Base-by-base conservation (phyloP, 2,797 vertebrate genomes). In the Darevskia nairensis region DNA sequence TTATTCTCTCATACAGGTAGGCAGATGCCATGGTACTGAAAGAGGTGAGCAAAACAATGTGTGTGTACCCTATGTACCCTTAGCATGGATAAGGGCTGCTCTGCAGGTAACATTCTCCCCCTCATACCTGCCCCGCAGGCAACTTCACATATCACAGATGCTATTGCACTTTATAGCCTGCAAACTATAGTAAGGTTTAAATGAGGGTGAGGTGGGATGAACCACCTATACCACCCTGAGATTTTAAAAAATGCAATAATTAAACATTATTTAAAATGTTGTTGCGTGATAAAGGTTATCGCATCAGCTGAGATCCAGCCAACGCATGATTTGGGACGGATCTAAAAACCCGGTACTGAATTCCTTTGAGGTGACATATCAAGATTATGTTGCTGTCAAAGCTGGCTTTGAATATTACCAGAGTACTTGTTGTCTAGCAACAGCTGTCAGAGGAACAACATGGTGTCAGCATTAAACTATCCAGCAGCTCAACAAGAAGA, bases 341-440 rank as follows among this genome's bases (percentile, higher is more conserved):
- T 35, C 41, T 55, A 55, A 77, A 23, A 55, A 35, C 35, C 55
- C n/a, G 55, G 29, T n/a, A 35, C 44, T 41, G 27, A 64, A 86
- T 71, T 46, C 79, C 15, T 25, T 71, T 13, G 13, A 80, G 82
- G 69, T 41, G 13, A 11, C 44, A 50, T 59, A 77, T 29, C 46
- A 50, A 64, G 59, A 32, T 64, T 15, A 76, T 13, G 29, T 69
- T 61, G 29, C 29, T 81, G 46, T 23, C 35, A 46, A 32, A 69
- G 66, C 11, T 32, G 11, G 32, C 35, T 55, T 79, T 59, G 50
- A 77, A 35, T 66, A 78, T 59, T 44, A 44, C 35, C 29, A 39
- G 25, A 84, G 69, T 23, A 21, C n/a, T 78, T 88, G 71, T 75
- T 85, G 55, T 71, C 80, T 79, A 89, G 74, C 39, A 85, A 85